A percentile compares a stretch with the other conserved stretches of the same genome.
Evolutionary conservation across 2,888 invertebrate species (phyloP).

Genomic region (Temnothorax ravouxi): DNA sequence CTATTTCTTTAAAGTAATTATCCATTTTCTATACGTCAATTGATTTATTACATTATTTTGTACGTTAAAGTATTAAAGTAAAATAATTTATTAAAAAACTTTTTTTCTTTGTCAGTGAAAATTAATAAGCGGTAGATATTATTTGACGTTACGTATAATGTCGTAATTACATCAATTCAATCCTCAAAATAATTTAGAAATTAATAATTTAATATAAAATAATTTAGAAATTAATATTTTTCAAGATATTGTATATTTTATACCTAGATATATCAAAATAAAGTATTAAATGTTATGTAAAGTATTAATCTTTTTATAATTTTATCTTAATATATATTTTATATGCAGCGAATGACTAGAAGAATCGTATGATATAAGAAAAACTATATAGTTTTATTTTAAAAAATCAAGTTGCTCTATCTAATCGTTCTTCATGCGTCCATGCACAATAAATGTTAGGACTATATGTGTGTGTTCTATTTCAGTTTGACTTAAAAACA

Average conservation of each 20-base stretch:
- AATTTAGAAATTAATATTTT: conserved; percentile 14
- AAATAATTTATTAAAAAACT: no score
- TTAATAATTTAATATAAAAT: no score
- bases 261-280: background rate
- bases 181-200: no score
- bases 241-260: background rate
- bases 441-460: background rate
- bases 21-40: background rate
- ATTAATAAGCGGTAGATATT: no score
- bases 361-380: background rate
- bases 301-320: background rate
- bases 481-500: conserved; percentile 89
- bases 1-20: background rate
- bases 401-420: background rate
- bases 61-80: background rate
- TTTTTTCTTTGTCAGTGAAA: no score
- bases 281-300: background rate
- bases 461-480: conserved; percentile 42
- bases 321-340: background rate
- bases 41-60: background rate
- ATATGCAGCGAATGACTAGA: background rate
- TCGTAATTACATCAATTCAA: no score
- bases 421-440: background rate
- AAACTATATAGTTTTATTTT: background rate
- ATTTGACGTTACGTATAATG: no score